Percentiles rank a stretch among this genome's conserved stretches.
Evolutionary conservation across 1,140 invertebrate genomes (phyloP).

Genomic region (Ceratina japonica): DNA sequence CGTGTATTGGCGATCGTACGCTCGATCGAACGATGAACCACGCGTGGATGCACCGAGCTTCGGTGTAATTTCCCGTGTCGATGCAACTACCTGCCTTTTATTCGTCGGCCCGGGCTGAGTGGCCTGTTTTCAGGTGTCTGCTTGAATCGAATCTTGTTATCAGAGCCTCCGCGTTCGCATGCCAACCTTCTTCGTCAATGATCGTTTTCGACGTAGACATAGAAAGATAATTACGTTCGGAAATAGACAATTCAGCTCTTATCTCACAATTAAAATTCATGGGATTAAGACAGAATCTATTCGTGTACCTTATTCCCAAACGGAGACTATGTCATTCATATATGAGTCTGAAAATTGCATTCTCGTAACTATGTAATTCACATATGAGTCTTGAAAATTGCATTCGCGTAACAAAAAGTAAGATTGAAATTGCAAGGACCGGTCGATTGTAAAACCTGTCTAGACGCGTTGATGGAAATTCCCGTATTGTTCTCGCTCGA

Average conservation of each 20-base stretch:
- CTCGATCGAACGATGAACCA: constrained; percentile 42
- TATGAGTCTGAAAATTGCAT: not conserved
- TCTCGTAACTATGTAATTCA: not conserved
- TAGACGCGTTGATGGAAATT: not conserved
- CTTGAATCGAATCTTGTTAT: constrained; percentile 24
- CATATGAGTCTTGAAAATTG: not conserved
- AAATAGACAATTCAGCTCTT: too few relatives aligned
- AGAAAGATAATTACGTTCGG: not conserved
- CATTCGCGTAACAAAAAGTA: not conserved
- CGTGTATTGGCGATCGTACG: constrained; percentile 37
- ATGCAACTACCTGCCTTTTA: constrained; percentile 5
- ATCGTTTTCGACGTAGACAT: not conserved
- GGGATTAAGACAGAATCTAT: too few relatives aligned
- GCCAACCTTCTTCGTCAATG: not conserved
- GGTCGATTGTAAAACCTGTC: not conserved
- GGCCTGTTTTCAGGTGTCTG: constrained; percentile 32
- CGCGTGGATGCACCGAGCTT: constrained; percentile 23
- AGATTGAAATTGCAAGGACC: not conserved
- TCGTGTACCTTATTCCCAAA: too few relatives aligned
- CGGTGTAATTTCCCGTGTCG: constrained; percentile 37
- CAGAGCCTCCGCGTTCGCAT: constrained; percentile 3
- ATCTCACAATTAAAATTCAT: too few relatives aligned
- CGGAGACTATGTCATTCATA: not conserved
- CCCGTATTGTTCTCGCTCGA: not conserved
- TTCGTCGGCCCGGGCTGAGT: constrained; percentile 25